A percentile compares a stretch with the other conserved stretches of the same genome.
phyloP scores from a whole-genome alignment of 1,140 invertebrate genomes.

The Drosophila pectinifera region DNA sequence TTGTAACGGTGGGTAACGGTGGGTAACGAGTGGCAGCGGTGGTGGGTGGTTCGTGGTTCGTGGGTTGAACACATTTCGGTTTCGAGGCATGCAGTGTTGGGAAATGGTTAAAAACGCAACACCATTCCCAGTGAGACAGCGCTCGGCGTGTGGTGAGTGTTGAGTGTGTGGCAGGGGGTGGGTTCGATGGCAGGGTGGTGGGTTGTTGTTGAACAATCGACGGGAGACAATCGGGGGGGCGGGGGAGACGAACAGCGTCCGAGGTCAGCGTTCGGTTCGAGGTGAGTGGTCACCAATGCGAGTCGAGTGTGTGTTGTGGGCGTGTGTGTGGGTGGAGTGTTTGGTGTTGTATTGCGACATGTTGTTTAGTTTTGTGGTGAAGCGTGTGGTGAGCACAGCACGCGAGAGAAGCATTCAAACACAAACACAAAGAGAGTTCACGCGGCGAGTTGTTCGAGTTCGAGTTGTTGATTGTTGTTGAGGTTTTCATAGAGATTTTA shows the following conservation, averaged over 20 bases:
- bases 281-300: conserved; percentile 27
- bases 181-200: conserved; percentile 5
- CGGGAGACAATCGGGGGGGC: background rate
- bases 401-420: conserved; percentile 74
- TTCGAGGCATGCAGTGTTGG: conserved; percentile 30
- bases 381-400: conserved; percentile 64
- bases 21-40: conserved; percentile 28
- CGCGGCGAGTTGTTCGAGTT: conserved; percentile 52
- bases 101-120: background rate
- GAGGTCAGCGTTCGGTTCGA: conserved; percentile 43
- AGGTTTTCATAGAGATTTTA: conserved; percentile 39
- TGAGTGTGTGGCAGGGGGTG: conserved; percentile 5
- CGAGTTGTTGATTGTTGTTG: conserved; percentile 49
- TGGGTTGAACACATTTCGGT: too few relatives aligned
- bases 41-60: too few relatives aligned
- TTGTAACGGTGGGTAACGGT: conserved; percentile 21
- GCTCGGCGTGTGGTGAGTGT: conserved; percentile 27
- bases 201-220: conserved; percentile 23
- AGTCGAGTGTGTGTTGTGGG: conserved; percentile 34
- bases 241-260: conserved; percentile 36
- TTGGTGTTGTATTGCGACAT: conserved; percentile 19
- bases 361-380: conserved; percentile 35
- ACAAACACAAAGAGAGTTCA: conserved; percentile 57
- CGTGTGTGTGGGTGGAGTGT: conserved; percentile 10
- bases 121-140: conserved; percentile 20